phyloP scores from a whole-genome alignment of 2,797 vertebrate species.

The Hemibagrus guttatus region DNA sequence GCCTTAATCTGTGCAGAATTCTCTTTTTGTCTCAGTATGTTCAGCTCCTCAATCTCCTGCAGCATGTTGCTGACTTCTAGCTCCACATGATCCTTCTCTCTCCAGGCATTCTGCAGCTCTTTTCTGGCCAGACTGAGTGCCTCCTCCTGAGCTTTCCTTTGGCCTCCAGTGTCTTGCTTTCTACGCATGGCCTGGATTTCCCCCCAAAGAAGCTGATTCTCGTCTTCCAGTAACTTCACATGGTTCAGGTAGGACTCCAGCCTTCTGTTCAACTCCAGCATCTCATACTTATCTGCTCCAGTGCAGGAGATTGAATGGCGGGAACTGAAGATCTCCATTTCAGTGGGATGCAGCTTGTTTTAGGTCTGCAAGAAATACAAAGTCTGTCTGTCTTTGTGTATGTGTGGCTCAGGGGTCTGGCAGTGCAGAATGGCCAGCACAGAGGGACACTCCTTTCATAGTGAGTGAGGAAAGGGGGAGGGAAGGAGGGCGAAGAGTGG shows the following conservation, averaged over 20 bases:
- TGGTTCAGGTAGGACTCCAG: conserved; percentile 86
- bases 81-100: conserved; percentile 77
- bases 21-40: conserved; percentile 74
- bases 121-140: conserved; percentile 76
- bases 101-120: conserved; percentile 77
- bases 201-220: conserved; percentile 77
- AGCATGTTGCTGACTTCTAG: conserved; percentile 77
- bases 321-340: conserved; percentile 67
- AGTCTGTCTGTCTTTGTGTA: conserved; percentile 45
- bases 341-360: conserved; percentile 1
- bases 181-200: conserved; percentile 72
- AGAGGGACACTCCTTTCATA: conserved; percentile 69
- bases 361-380: conserved; percentile 21
- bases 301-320: conserved; percentile 51
- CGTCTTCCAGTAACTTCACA: conserved; percentile 89
- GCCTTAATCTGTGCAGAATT: conserved; percentile 71
- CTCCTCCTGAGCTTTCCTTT: conserved; percentile 72
- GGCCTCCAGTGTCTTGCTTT: conserved; percentile 52
- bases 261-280: conserved; percentile 90
- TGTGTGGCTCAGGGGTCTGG: conserved; percentile 44
- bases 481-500: conserved; percentile 52
- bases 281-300: conserved; percentile 84
- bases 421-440: conserved; percentile 61
- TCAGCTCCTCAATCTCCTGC: conserved; percentile 76
- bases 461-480: conserved; percentile 67